Conservation (phyloP, 1,140 invertebrate genomes). For the Aphelenchoides avenae region DNA sequence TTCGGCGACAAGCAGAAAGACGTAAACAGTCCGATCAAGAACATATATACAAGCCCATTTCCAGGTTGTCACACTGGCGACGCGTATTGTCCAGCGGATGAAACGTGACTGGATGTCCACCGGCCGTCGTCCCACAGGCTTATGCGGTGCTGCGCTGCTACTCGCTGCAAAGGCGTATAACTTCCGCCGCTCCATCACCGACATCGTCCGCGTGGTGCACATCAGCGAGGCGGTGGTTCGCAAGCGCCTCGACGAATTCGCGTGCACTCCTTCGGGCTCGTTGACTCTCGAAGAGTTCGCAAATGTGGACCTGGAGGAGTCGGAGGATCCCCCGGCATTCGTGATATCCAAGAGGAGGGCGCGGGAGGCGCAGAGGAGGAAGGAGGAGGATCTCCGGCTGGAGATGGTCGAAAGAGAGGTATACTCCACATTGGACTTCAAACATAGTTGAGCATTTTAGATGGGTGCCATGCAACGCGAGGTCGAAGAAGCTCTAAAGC, state of each 20-base stretch:
- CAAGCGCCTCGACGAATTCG: conserved; percentile 80
- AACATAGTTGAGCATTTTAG: conserved; percentile 23
- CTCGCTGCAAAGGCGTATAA: conserved; percentile 87
- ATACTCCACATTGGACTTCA: conserved; percentile 4
- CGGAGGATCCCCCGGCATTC: conserved; percentile 55
- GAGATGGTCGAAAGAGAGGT: conserved; percentile 47
- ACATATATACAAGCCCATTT: conserved; percentile 71
- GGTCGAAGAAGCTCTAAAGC: conserved; percentile 48
- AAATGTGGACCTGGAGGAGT: conserved; percentile 75
- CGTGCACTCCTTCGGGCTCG: conserved; percentile 81
- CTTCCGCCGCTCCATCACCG: conserved; percentile 77
- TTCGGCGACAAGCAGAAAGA: conserved; percentile 67
- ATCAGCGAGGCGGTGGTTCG: conserved; percentile 55
- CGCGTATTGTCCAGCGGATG: conserved; percentile 89
- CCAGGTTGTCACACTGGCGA: conserved; percentile 87
- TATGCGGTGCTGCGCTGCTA: conserved; percentile 89
- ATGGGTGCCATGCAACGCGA: conserved; percentile 42
- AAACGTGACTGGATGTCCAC: conserved; percentile 94
- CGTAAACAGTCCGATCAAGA: conserved; percentile 21
- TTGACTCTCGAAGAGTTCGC: conserved; percentile 94
- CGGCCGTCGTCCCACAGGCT: conserved; percentile 86
- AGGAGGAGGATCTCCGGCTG: conserved; percentile 43
- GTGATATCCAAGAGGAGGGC: conserved; percentile 38
- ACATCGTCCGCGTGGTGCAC: conserved; percentile 77
- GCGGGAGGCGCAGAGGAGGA: conserved; percentile 26